These are phyloP conservation scores for Neogale vison DNA, from an alignment of 2,113 vertebrate genomes.

Conservation along the genomic window DNA sequence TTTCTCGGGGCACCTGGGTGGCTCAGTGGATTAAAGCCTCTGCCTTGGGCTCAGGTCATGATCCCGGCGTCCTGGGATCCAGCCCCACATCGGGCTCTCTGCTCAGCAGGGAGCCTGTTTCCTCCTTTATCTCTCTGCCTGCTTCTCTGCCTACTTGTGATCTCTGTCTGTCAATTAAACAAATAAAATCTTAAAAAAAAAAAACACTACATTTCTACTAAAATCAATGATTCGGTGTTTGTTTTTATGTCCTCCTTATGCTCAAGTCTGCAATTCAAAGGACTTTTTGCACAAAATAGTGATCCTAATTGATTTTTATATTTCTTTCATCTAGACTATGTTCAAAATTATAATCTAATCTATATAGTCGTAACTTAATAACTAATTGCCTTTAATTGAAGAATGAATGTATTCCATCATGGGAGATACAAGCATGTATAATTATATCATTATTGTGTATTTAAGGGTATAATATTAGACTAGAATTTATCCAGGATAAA, in stretches of 20 bases:
- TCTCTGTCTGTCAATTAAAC: too few relatives aligned
- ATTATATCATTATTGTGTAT: not conserved
- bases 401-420: not conserved
- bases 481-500: not conserved
- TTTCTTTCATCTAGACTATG: not conserved
- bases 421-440: not conserved
- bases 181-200: too few relatives aligned
- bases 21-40: too few relatives aligned
- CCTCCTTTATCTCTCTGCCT: too few relatives aligned
- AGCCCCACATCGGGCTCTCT: too few relatives aligned
- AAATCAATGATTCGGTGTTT: not conserved
- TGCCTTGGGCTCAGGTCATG: too few relatives aligned
- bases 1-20: not conserved
- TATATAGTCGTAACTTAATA: not conserved
- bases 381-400: not conserved
- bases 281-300: not conserved
- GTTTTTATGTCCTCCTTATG: not conserved
- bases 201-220: not conserved
- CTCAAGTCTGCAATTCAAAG: not conserved
- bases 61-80: too few relatives aligned
- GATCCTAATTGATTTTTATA: slow-evolving; percentile 15
- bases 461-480: not conserved
- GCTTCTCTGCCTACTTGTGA: too few relatives aligned
- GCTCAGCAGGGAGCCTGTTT: too few relatives aligned
- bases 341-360: not conserved